phyloP scores from a whole-genome alignment of 1,140 invertebrate genomes.

The Caenorhabditis remanei region DNA sequence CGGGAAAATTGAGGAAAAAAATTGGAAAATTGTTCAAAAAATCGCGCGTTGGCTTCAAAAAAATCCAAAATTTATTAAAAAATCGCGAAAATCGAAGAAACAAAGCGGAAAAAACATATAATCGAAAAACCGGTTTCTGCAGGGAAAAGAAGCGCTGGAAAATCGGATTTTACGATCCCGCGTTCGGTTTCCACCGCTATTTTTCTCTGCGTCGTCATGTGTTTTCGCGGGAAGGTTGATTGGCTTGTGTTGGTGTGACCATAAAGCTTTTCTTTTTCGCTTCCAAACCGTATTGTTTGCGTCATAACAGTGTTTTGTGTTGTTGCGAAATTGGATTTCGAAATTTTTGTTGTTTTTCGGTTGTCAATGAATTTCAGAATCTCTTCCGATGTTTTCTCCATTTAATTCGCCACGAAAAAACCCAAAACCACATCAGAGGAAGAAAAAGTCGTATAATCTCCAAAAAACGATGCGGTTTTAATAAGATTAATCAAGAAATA shows the following conservation, averaged over 20 bases:
- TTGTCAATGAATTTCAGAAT: background rate
- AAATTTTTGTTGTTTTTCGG: no score
- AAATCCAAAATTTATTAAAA: background rate
- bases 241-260: background rate
- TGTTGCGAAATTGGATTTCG: constrained; percentile 31
- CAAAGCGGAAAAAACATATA: background rate
- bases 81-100: background rate
- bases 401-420: no score
- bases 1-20: background rate
- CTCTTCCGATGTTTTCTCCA: no score
- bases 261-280: constrained; percentile 27
- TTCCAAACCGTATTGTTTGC: background rate
- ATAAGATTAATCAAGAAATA: no score
- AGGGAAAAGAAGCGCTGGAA: background rate
- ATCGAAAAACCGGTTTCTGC: background rate
- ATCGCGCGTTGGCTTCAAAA: background rate
- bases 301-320: background rate
- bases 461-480: no score
- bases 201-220: constrained; percentile 25
- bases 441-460: no score
- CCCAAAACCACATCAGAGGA: no score
- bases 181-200: background rate
- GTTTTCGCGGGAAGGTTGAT: background rate
- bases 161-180: constrained; percentile 21
- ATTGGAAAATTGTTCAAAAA: background rate